Percentiles rank a stretch among this genome's conserved stretches.
Evolutionary conservation across 92 coral and sea anemone species (phyloP).

Genomic region (Paramuricea clavata): DNA sequence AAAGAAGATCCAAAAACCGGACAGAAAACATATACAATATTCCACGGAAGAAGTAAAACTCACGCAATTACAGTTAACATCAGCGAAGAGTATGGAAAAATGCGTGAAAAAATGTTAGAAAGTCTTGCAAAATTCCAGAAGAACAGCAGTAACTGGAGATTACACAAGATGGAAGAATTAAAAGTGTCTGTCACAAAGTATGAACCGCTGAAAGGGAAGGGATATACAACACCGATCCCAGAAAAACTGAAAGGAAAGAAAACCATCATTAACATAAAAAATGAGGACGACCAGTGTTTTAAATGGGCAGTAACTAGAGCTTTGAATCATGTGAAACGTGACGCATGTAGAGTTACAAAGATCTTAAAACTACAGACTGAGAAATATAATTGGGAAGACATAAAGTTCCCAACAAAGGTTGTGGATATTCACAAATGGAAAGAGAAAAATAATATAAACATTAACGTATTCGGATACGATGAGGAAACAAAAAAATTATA

Average conservation of each 20-base stretch:
- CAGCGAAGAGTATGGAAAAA: neutral
- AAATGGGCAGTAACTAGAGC: constrained; percentile 59
- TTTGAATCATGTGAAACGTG: constrained; percentile 28
- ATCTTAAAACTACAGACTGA: constrained; percentile 31
- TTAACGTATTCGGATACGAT: constrained; percentile 59
- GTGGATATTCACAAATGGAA: constrained; percentile 49
- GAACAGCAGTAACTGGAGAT: constrained; percentile 43
- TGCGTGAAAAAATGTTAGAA: constrained; percentile 16
- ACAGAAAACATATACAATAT: too few relatives aligned
- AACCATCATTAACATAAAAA: constrained; percentile 61
- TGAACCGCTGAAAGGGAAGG: constrained; percentile 31
- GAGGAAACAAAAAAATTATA: neutral
- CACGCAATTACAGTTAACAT: too few relatives aligned
- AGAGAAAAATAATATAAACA: constrained; percentile 30
- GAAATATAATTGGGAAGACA: constrained; percentile 52
- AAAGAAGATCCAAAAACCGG: too few relatives aligned
- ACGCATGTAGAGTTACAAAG: neutral
- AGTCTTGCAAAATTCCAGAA: constrained; percentile 34
- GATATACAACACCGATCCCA: constrained; percentile 37
- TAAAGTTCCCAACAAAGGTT: constrained; percentile 54
- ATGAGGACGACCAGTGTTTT: constrained; percentile 60
- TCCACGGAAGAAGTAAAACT: too few relatives aligned
- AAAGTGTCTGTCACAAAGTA: constrained; percentile 27
- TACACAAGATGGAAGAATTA: constrained; percentile 11
- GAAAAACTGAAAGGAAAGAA: constrained; percentile 31